Base-by-base conservation (phyloP, 1,140 invertebrate genomes). In the Tyrophagus putrescentiae region DNA sequence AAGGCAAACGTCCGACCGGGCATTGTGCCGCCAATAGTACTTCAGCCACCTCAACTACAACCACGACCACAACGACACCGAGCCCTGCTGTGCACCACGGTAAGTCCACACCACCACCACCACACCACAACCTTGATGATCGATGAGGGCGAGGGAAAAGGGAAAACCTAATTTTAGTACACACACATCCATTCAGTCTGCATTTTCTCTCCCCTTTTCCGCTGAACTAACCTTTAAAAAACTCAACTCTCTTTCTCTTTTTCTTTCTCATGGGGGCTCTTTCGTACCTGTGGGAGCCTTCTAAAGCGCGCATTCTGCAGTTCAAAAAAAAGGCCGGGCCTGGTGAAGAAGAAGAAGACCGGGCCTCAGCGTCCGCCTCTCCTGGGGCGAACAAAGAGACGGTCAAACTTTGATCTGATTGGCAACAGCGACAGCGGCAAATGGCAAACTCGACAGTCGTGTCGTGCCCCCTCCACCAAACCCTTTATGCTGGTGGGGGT, bases 321-420 rank as follows among this genome's bases (percentile, higher is more conserved):
- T 67, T 78, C 52, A 72, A 73, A 65, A 77, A 74, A 34, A 79
- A 76, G 67, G 78, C 77, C 0, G 68, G 70, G n/a, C n/a, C n/a
- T n/a, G n/a, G n/a, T n/a, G n/a, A n/a, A n/a, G n/a, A n/a, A n/a
- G n/a, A n/a, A n/a, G n/a, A n/a, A n/a, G n/a, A n/a, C n/a, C n/a
- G n/a, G n/a, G n/a, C 36, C 63, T 68, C 4, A 62, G 71, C 18
- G 58, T 32, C 3, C 68, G 68, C 0, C 67, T 66, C 2, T 62
- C 64, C 18, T 70, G 73, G 6, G 71, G 73, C 29, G 77, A 75
- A 57, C 75, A n/a, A 78, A 59, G 76, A 78, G 62, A 75, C 71
- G 4, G 60, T 79, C 1, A n/a, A 76, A 75, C 5, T 79, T 79
- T 64, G 76, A 78, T 67, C 64, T 79, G 3, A 67, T 71, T 45